Conservation (phyloP, 2,888 invertebrate species). For the Xestoiulus laeticollis region DNA sequence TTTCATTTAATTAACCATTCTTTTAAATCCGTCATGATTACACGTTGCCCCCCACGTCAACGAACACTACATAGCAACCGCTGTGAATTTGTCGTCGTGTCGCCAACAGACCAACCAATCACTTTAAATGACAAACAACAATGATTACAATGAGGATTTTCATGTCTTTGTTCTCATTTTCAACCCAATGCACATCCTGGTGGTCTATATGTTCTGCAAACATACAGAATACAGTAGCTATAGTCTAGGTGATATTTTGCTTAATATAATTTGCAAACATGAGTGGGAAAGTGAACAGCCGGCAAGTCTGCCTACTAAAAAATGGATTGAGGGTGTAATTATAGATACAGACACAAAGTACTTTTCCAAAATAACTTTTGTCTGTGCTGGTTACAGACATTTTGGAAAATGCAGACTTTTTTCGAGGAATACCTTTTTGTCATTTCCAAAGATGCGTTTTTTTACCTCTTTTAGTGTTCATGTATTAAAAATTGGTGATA, state of each 20-base stretch:
- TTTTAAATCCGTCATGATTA: neutral
- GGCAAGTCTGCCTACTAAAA: neutral
- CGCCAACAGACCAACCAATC: conserved; percentile 6
- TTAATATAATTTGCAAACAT: neutral
- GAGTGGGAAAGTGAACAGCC: neutral
- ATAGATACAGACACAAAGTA: neutral
- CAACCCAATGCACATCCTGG: neutral
- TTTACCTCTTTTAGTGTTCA: neutral
- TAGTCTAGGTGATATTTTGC: neutral
- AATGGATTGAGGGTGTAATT: conserved; percentile 15
- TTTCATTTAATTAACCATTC: neutral
- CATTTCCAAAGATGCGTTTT: neutral
- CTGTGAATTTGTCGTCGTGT: neutral
- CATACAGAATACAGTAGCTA: neutral
- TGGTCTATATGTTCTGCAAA: neutral
- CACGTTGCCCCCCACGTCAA: neutral
- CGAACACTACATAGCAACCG: neutral
- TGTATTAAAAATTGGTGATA: neutral
- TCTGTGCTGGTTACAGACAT: neutral
- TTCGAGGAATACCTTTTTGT: neutral
- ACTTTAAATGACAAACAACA: neutral
- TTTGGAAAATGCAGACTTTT: neutral
- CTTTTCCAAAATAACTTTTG: neutral
- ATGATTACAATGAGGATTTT: neutral
- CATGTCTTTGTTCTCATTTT: neutral